Conservation (phyloP, 1,140 invertebrate genomes). For the Neodiprion virginianus region DNA sequence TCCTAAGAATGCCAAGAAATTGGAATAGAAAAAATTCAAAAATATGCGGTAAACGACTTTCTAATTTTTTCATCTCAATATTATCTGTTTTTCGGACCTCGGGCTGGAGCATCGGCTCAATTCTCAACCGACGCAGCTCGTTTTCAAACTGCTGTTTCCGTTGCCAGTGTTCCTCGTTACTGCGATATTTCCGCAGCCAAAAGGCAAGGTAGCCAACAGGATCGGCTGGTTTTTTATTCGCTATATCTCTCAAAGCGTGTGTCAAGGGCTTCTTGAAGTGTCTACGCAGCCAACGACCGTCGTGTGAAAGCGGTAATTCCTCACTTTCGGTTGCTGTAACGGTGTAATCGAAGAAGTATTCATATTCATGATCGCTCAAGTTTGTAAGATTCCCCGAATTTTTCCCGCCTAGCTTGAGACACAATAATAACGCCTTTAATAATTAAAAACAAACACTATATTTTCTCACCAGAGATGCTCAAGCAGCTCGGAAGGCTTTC, state of each 20-base stretch:
- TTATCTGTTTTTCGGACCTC: neutral
- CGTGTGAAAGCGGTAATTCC: constrained; percentile 18
- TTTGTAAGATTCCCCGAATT: neutral
- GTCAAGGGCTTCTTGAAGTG: constrained; percentile 26
- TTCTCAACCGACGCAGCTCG: no score
- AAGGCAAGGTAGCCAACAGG: constrained; percentile 31
- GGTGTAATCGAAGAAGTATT: neutral
- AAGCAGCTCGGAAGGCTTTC: no score
- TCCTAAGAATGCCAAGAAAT: constrained; percentile 3
- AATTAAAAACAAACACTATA: neutral
- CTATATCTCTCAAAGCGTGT: constrained; percentile 31
- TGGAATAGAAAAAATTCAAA: constrained; percentile 3
- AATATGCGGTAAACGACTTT: no score
- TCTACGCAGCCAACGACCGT: constrained; percentile 27
- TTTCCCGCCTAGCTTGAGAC: neutral
- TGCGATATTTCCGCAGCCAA: constrained; percentile 33
- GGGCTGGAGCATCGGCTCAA: no score
- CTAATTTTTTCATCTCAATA: neutral
- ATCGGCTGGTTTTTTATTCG: constrained; percentile 28
- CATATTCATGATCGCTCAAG: neutral
- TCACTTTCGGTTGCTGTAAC: neutral
- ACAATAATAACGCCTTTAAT: neutral
- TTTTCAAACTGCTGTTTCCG: no score
- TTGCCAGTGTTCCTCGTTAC: constrained; percentile 15
- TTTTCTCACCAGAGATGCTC: no score